Conservation (phyloP, 2,113 vertebrate species). For the Petromus typicus region DNA sequence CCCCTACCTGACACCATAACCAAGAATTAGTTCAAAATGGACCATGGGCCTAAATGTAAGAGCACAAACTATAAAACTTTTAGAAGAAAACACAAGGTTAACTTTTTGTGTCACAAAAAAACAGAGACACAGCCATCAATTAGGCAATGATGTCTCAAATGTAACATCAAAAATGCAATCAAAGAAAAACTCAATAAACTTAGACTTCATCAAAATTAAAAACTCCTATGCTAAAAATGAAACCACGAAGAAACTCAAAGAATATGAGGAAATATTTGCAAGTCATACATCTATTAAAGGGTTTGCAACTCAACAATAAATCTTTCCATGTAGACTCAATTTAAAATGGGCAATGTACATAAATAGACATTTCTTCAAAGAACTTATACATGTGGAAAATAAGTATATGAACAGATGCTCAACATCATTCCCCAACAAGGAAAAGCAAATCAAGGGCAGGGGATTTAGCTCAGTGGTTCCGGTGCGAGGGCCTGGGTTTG, state of each 20-base stretch:
- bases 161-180: not conserved
- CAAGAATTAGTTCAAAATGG: conserved; percentile 43
- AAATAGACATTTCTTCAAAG: conserved; percentile 46
- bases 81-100: not conserved
- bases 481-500: too few species aligned
- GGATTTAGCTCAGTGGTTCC: too few species aligned
- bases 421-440: not conserved
- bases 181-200: not conserved
- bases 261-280: not conserved
- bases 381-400: not conserved
- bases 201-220: conserved; percentile 36
- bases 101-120: conserved; percentile 22
- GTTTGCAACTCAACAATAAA: not conserved
- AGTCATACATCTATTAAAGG: not conserved
- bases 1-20: not conserved
- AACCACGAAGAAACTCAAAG: not conserved
- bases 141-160: not conserved
- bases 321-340: conserved; percentile 1
- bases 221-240: not conserved
- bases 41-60: not conserved
- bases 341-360: conserved; percentile 6
- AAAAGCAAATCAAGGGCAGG: conserved; percentile 54
- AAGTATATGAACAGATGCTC: not conserved
- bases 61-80: conserved; percentile 10
- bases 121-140: too few species aligned